Conservation (phyloP, 2,113 vertebrate genomes). For the Bos indicus region DNA sequence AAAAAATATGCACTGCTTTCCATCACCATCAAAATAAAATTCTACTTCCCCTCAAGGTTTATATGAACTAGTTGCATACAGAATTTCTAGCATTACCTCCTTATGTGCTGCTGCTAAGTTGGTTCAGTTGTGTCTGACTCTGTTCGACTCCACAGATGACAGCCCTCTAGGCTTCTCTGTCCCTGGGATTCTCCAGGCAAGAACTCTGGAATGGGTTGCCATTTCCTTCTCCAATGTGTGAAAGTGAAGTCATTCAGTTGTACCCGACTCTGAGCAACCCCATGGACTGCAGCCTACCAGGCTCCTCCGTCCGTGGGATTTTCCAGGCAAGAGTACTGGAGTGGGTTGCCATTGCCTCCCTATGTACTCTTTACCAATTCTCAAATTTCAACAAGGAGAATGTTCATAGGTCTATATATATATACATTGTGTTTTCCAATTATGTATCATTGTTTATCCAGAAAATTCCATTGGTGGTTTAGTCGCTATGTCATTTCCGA, state of each 20-base stretch:
- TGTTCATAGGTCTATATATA: neutral
- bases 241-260: fast-evolving
- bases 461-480: neutral
- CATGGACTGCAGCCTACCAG: too few species aligned
- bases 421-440: neutral
- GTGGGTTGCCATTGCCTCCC: too few species aligned
- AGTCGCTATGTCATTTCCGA: neutral
- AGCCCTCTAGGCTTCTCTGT: too few species aligned
- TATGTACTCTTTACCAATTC: neutral
- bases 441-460: neutral
- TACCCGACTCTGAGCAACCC: too few species aligned
- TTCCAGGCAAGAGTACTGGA: too few species aligned
- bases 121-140: too few species aligned
- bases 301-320: too few species aligned
- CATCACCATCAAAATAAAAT: neutral
- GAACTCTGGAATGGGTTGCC: too few species aligned
- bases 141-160: too few species aligned
- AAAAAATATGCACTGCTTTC: neutral
- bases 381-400: neutral
- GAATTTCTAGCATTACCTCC: neutral
- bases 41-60: neutral
- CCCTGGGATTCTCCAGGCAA: too few species aligned
- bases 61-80: neutral
- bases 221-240: too few species aligned
- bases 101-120: too few species aligned